Evolutionary conservation across 2,888 invertebrate species (phyloP).

Genomic region (Halocaridina rubra): DNA sequence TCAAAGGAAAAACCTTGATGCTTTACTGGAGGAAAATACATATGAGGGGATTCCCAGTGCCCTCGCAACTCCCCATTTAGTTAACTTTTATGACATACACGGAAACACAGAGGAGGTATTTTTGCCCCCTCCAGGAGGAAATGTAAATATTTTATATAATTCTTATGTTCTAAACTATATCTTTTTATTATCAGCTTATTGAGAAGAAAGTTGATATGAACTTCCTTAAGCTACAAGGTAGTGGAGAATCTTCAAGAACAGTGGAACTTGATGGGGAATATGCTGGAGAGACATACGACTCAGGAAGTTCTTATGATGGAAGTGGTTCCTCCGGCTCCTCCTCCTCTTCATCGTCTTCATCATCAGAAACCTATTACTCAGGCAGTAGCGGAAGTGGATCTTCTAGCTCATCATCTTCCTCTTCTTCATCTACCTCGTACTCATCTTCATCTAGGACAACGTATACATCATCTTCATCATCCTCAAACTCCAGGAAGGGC

Average conservation of each 20-base stretch:
- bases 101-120: no score
- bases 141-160: no score
- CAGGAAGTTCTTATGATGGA: neutral
- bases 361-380: neutral
- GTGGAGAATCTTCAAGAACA: neutral
- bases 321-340: neutral
- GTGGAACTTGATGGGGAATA: neutral
- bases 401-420: neutral
- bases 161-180: no score
- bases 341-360: neutral
- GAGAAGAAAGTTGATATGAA: neutral
- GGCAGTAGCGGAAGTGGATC: neutral
- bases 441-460: conserved; percentile 14
- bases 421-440: conserved; percentile 18
- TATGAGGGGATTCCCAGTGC: no score
- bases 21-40: no score
- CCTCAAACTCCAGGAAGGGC: neutral
- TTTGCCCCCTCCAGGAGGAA: no score
- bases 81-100: no score
- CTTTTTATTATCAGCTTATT: conserved; percentile 15
- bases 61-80: no score
- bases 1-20: no score
- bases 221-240: neutral
- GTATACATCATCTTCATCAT: conserved; percentile 22
- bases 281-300: neutral